Percentiles rank a stretch among this genome's conserved stretches.
Evolutionary conservation across 2,888 invertebrate genomes (phyloP).

Genomic region (Crossocerus cetratus): DNA sequence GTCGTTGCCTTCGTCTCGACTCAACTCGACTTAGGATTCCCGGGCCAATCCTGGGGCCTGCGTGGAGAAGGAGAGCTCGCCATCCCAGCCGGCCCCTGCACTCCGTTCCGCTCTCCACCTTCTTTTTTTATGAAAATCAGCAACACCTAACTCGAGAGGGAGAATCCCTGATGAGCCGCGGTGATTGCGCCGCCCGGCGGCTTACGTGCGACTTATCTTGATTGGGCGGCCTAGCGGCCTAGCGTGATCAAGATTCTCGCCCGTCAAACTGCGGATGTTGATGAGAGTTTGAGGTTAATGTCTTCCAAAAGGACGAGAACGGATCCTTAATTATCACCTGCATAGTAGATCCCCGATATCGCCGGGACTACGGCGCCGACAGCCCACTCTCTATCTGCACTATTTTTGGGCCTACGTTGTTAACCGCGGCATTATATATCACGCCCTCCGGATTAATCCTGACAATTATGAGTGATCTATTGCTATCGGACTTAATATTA

Average conservation of each 20-base stretch:
- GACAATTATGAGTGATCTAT: too few species aligned
- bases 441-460: too few species aligned
- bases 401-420: too few species aligned
- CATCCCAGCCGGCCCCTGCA: neutral
- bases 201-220: slow-evolving; percentile 4
- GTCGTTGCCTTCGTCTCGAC: slow-evolving; percentile 30
- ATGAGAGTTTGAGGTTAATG: slow-evolving; percentile 5
- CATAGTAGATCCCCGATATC: neutral
- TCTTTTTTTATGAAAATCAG: neutral
- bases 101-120: neutral
- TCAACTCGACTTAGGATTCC: slow-evolving; percentile 29
- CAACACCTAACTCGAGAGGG: neutral
- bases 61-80: neutral
- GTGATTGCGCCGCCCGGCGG: neutral
- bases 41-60: slow-evolving; percentile 1
- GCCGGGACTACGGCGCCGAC: slow-evolving; percentile 18
- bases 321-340: neutral
- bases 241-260: neutral
- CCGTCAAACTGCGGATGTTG: neutral
- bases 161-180: too few species aligned
- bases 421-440: too few species aligned
- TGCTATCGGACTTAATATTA: too few species aligned
- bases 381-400: too few species aligned
- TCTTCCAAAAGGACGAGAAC: neutral
- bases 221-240: neutral